These are phyloP conservation scores for Pseudopodoces humilis DNA, from an alignment of 2,113 vertebrate species.

Conservation along the genomic window DNA sequence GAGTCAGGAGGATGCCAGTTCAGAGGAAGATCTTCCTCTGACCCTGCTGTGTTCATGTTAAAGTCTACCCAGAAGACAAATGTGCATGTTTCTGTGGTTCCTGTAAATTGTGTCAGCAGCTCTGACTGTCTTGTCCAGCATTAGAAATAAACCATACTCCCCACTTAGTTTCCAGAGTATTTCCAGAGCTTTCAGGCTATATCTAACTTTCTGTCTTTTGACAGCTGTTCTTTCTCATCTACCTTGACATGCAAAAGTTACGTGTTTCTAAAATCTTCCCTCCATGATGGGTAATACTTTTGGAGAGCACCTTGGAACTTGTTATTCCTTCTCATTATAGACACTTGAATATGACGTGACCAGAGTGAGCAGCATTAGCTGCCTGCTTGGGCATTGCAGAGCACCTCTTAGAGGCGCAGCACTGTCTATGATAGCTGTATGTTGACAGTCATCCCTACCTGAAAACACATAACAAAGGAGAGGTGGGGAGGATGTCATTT, in stretches of 20 bases:
- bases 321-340: neutral
- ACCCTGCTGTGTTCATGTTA: neutral
- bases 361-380: neutral
- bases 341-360: neutral
- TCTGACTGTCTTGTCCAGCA: neutral
- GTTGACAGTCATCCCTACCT: neutral
- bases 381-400: neutral
- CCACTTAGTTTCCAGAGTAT: neutral
- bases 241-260: neutral
- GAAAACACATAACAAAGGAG: neutral
- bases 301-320: neutral
- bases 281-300: neutral
- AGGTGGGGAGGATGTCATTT: neutral
- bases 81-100: neutral
- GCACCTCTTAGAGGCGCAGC: neutral
- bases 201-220: neutral
- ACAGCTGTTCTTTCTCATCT: neutral
- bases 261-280: neutral
- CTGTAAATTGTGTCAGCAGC: slow-evolving; percentile 34
- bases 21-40: neutral
- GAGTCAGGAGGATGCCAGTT: neutral
- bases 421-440: neutral
- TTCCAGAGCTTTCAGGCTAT: slow-evolving; percentile 31
- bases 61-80: slow-evolving; percentile 21
- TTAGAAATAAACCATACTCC: slow-evolving; percentile 43